phyloP scores from a whole-genome alignment of 2,797 vertebrate species.

The Schizothorax lantsangensis region DNA sequence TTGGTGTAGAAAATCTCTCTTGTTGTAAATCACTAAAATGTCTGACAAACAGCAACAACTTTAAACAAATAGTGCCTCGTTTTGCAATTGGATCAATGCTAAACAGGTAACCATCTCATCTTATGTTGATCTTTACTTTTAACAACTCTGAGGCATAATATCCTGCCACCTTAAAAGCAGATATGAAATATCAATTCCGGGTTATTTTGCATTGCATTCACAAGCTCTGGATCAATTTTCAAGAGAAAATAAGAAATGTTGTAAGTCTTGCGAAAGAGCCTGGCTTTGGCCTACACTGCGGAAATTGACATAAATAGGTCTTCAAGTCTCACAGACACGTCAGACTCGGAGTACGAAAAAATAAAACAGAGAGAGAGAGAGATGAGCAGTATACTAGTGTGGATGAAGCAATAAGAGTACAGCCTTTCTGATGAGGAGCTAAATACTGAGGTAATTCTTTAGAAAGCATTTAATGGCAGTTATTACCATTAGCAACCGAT shows the following conservation, averaged over 20 bases:
- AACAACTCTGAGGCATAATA: conserved; percentile 12
- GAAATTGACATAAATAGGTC: conserved; percentile 28
- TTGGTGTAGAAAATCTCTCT: conserved; percentile 20
- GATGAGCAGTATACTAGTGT: neutral
- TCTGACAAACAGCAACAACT: neutral
- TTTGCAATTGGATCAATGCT: conserved; percentile 32
- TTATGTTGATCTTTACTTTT: conserved; percentile 25
- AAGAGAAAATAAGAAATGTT: conserved; percentile 36
- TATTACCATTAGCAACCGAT: conserved; percentile 33
- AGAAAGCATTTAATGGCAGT: conserved; percentile 22
- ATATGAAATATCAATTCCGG: conserved; percentile 31
- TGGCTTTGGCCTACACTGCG: conserved; percentile 25
- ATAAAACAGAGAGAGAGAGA: conserved; percentile 4
- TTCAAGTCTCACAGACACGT: conserved; percentile 16
- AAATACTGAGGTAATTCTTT: conserved; percentile 10
- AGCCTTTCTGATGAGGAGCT: neutral
- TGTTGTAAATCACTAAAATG: conserved; percentile 2
- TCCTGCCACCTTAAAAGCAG: neutral
- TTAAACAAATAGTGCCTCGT: conserved; percentile 10
- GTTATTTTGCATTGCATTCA: conserved; percentile 24
- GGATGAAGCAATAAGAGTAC: conserved; percentile 15
- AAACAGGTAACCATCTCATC: neutral
- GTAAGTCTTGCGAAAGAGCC: conserved; percentile 22
- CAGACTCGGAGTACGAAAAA: conserved; percentile 13
- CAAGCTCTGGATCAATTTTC: conserved; percentile 31